Conservation (phyloP, 1,140 invertebrate species). For the Euwallacea similis region DNA sequence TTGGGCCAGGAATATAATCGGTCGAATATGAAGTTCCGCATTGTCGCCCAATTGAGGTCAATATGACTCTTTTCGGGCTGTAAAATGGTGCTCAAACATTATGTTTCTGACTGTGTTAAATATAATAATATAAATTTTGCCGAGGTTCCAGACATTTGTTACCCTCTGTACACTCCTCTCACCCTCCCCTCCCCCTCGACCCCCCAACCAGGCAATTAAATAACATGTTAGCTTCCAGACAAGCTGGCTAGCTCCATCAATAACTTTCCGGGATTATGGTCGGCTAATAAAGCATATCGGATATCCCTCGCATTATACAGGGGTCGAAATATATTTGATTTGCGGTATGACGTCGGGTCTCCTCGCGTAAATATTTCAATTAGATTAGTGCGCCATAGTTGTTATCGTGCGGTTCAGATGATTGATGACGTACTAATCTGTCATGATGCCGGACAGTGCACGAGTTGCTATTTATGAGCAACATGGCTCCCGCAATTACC, state of each 20-base stretch:
- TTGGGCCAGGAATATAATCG: no score
- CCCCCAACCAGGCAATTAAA: not conserved
- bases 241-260: conserved; percentile 12
- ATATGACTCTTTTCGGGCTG: no score
- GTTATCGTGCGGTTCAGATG: conserved; percentile 45
- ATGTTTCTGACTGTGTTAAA: no score
- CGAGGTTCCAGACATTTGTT: no score
- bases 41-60: no score
- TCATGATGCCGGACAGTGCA: conserved; percentile 51
- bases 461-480: conserved; percentile 50
- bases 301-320: conserved; percentile 10
- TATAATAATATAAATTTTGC: no score
- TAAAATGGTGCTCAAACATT: no score
- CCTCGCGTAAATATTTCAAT: conserved; percentile 49
- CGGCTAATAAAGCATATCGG: conserved; percentile 29
- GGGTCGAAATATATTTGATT: conserved; percentile 42
- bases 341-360: conserved; percentile 31
- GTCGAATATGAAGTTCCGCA: no score
- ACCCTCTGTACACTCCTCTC: no score
- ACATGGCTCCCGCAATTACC: conserved; percentile 38
- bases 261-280: conserved; percentile 22
- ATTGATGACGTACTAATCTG: conserved; percentile 54
- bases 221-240: not conserved
- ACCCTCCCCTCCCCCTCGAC: no score
- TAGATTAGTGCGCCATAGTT: conserved; percentile 47